Evolutionary conservation across 1,140 invertebrate genomes (phyloP).

Genomic region (Campoletis sonorensis): DNA sequence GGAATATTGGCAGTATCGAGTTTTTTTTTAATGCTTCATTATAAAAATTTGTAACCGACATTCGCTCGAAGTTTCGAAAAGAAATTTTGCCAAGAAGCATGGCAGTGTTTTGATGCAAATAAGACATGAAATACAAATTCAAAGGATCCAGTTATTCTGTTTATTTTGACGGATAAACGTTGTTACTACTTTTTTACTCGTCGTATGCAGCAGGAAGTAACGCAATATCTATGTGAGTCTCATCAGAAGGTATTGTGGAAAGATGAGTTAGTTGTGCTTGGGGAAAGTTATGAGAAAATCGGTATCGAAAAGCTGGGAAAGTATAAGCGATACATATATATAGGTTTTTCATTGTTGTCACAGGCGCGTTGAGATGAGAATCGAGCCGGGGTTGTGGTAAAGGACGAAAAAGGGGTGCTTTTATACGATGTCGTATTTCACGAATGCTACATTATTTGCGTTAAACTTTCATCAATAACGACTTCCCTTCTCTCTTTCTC

Average conservation of each 20-base stretch:
- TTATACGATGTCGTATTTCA: slow-evolving; percentile 43
- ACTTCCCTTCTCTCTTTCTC: slow-evolving; percentile 24
- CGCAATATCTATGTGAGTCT: neutral
- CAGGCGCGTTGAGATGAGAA: slow-evolving; percentile 25
- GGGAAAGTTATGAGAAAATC: slow-evolving; percentile 16
- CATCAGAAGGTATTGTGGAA: neutral
- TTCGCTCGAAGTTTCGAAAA: neutral
- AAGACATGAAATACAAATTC: too few relatives aligned
- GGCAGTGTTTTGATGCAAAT: neutral
- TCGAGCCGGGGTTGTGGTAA: neutral
- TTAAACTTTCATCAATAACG: slow-evolving; percentile 45
- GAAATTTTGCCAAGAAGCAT: neutral
- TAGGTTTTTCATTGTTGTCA: slow-evolving; percentile 26
- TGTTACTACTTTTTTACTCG: neutral
- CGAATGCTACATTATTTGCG: slow-evolving; percentile 35
- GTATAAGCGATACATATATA: slow-evolving; percentile 13
- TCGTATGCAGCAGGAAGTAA: neutral
- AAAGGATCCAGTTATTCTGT: neutral
- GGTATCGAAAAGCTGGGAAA: neutral
- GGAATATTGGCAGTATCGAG: too few relatives aligned
- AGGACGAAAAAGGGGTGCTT: neutral
- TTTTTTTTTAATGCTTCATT: neutral
- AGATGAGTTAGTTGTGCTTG: neutral
- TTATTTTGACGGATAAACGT: neutral
- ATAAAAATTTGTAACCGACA: neutral